Evolutionary conservation across 2,113 vertebrate genomes (phyloP).

Genomic region (Atherinomorus stipes): DNA sequence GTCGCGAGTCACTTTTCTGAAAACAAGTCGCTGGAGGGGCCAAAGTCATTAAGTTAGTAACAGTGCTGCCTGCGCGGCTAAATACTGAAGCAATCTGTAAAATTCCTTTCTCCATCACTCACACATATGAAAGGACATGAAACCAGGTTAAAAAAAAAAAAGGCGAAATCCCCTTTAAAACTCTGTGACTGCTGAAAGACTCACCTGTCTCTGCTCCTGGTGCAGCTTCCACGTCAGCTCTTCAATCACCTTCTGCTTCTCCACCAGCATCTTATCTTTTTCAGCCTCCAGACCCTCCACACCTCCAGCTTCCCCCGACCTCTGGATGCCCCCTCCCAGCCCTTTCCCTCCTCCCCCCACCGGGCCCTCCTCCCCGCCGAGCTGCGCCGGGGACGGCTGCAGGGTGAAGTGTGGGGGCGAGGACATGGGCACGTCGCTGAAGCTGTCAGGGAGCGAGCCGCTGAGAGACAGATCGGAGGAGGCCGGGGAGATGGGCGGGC

Average conservation of each 20-base stretch:
- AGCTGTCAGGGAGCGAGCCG: slow-evolving; percentile 93
- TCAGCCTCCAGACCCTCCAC: slow-evolving; percentile 90
- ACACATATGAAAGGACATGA: no score
- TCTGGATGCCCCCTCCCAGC: slow-evolving; percentile 71
- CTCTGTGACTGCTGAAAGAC: no score
- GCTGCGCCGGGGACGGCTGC: slow-evolving; percentile 86
- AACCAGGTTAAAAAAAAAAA: no score
- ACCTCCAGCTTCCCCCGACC: slow-evolving; percentile 80
- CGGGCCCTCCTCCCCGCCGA: slow-evolving; percentile 86
- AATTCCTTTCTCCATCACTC: no score
- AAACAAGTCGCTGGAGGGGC: no score
- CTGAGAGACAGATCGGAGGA: slow-evolving; percentile 93
- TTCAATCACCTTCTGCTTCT: slow-evolving; percentile 99
- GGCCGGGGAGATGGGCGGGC: slow-evolving; percentile 94
- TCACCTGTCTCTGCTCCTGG: slow-evolving; percentile 96
- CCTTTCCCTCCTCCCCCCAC: slow-evolving; percentile 79
- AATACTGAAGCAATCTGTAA: no score
- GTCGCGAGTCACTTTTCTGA: no score
- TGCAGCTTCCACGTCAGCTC: slow-evolving; percentile 97
- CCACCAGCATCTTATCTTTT: slow-evolving; percentile 98
- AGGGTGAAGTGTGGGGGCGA: slow-evolving; percentile 89
- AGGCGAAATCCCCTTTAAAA: no score
- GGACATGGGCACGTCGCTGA: slow-evolving; percentile 91
- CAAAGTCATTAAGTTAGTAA: no score
- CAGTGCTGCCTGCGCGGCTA: no score